Evolutionary conservation across 2,113 vertebrate species (phyloP), one percentile per base, ranked within the genome.

Genomic region (Corythornis cristatus): DNA sequence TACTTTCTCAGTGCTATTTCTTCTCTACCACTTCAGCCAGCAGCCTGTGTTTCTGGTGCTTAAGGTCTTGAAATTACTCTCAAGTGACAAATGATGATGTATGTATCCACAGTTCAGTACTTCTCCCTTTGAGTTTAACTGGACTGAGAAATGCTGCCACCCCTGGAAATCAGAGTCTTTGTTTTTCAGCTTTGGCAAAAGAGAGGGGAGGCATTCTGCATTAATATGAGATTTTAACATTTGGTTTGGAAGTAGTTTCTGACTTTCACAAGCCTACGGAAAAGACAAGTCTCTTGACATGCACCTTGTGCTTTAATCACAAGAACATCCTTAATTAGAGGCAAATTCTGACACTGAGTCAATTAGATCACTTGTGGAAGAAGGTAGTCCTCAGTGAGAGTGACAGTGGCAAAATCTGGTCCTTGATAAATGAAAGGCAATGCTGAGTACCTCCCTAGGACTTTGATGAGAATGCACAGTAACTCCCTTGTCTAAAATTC

Each of bases 281-380:
- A 77, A 93, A 91, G 75, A 93, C 23, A 68, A 70, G 64, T 74
- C 22, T 95, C 76, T 83, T 93, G 90, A 88, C 79, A 67, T 74
- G 22, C n/a, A 71, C 60, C 79, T 90, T 94, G 72, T 67, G 72
- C 79, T 93, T 93, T 94, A 88, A 95, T 94, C 85, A 90, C 76
- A 90, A 43, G 83, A 95, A 86, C 28, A 77, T 67, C 56, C 51
- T 95, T 94, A 91, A 95, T 94, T 89, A 93, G 64, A 62, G 71
- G 74, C 28, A 90, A 89, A 89, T 92, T 79, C 82, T 94, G 86
- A 92, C 64, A 87, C 37, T 40, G 77, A 93, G 71, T 87, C 74
- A 89, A 89, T 85, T 83, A 92, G 71, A 92, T 89, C 54, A 66
- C 78, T 89, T 89, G 42, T 67, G 37, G 78, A 93, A 90, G 87